phyloP scores from a whole-genome alignment of 2,797 vertebrate species.

The Danio jaintianensis region DNA sequence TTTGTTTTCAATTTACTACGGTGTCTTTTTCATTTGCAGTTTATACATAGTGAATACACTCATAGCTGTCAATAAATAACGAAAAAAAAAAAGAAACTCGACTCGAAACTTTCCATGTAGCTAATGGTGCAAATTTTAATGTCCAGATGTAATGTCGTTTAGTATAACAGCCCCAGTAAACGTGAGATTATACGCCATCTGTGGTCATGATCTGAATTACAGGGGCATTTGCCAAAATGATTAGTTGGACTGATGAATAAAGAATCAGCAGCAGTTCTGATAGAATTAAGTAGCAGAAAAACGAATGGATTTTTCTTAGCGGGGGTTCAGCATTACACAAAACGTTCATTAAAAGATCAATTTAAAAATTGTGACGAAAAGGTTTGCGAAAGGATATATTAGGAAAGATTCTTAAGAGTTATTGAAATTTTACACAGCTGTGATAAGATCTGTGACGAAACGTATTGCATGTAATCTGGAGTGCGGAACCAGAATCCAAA shows the following conservation, averaged over 20 bases:
- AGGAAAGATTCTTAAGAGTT: too few species aligned
- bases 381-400: too few species aligned
- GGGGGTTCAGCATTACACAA: neutral
- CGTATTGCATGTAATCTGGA: too few species aligned
- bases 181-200: neutral
- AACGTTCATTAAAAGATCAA: too few species aligned
- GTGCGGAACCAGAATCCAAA: too few species aligned
- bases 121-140: neutral
- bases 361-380: too few species aligned
- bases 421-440: too few species aligned
- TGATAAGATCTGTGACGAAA: too few species aligned
- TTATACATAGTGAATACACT: neutral
- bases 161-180: neutral
- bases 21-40: neutral
- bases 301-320: neutral
- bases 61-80: neutral
- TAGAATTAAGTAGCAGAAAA: neutral
- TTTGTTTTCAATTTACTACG: neutral
- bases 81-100: neutral
- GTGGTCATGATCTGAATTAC: neutral
- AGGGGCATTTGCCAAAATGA: neutral
- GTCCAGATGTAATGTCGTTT: neutral
- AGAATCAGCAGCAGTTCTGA: neutral
- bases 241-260: neutral
- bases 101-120: neutral